phyloP scores from a whole-genome alignment of 1,140 invertebrate species.

The Heliconius eleuchia region DNA sequence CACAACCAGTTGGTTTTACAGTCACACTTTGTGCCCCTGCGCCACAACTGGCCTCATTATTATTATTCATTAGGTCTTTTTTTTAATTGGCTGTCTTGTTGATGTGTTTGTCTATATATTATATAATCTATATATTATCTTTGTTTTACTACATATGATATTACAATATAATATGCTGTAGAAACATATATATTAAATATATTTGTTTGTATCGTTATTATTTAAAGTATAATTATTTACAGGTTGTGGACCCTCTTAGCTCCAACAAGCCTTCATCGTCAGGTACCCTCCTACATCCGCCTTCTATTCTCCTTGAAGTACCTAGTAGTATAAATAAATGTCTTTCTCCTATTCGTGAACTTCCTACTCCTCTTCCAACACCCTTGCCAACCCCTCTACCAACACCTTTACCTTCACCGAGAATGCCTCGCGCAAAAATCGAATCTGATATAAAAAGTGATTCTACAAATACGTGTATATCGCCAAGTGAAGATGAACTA shows the following conservation, averaged over 20 bases:
- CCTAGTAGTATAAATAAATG: conserved; percentile 86
- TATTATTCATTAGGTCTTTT: no score
- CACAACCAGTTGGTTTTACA: no score
- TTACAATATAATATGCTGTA: no score
- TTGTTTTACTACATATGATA: no score
- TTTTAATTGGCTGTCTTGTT: no score
- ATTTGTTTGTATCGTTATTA: not conserved
- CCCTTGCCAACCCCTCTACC: conserved; percentile 86
- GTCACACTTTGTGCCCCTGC: no score
- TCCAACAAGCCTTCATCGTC: conserved; percentile 82
- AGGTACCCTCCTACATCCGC: conserved; percentile 84
- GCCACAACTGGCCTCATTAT: no score
- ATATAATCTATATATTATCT: no score
- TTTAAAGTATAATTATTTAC: conserved; percentile 30
- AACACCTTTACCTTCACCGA: conserved; percentile 82
- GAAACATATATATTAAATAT: not conserved
- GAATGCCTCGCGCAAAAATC: conserved; percentile 70
- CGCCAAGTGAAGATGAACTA: conserved; percentile 74
- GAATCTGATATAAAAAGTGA: conserved; percentile 66
- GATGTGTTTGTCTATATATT: no score
- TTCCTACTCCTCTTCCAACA: conserved; percentile 87
- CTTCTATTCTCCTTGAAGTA: conserved; percentile 87
- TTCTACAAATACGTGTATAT: conserved; percentile 57
- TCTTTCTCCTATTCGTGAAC: conserved; percentile 87
- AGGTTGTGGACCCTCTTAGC: conserved; percentile 84